Evolutionary conservation across 2,888 invertebrate genomes (phyloP), one percentile per base, ranked within the genome.

Genomic region (Phaedon cochleariae): DNA sequence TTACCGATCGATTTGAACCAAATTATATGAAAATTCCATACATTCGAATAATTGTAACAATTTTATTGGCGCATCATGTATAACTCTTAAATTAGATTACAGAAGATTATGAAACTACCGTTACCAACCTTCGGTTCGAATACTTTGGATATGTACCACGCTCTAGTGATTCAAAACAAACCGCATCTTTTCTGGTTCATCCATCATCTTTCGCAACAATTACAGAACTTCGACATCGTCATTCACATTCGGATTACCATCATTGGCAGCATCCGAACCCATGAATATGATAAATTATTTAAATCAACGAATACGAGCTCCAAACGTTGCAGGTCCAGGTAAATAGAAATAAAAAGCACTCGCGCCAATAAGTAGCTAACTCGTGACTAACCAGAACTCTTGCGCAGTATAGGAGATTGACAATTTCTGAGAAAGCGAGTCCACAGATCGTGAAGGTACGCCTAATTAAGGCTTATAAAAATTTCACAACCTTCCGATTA

Each of bases 361-460:
- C 26, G 34, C 22, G 15, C 34, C 37, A 59, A n/a, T n/a, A n/a
- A 52, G 60, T 60, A 52, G 60, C 55, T 26, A 57, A 41, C 15
- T 57, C 55, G 55, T 57, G 55, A 57, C 26, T 15, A n/a, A 26
- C 15, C 21, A 41, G 41, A 41, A 15, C 17, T 45, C 22, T n/a
- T 45, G 55, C 55, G 55, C 55, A 57, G 45, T 26, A n/a, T n/a
- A 45, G 45, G 45, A 57, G 55, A 57, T 57, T 57, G 55, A 45
- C 55, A 57, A 45, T 57, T 57, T 17, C 55, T 17, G 31, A 57
- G 55, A 45, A 57, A 57, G 29, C 29, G 17, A 52, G 52, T 29
- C n/a, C 31, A 52, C 54, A 6, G 21, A 21, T 57, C 55, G 55
- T 57, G 55, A 57, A 45, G 55, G 55, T 57, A 57, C 45, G 45